Conservation (phyloP, 2,888 invertebrate species). For the Drosophila yooni region DNA sequence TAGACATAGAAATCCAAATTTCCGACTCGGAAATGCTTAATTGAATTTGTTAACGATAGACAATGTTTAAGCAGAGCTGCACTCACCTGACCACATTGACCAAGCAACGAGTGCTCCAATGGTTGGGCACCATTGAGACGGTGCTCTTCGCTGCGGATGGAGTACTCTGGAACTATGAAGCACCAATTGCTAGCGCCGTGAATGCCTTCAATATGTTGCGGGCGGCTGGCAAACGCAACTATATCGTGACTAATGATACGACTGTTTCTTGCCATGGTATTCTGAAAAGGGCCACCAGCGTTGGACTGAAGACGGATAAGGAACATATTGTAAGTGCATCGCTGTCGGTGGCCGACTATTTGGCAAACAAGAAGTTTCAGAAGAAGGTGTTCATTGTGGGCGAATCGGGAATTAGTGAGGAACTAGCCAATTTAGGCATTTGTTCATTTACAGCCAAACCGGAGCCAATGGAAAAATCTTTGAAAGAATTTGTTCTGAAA, state of each 20-base stretch:
- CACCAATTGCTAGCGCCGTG: conserved; percentile 37
- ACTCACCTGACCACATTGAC: conserved; percentile 51
- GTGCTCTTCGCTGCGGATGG: conserved; percentile 66
- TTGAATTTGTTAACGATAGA: not conserved
- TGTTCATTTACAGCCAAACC: not conserved
- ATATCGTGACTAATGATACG: conserved; percentile 56
- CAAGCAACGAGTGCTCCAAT: conserved; percentile 51
- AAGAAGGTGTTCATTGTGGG: conserved; percentile 59
- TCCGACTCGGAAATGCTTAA: not conserved
- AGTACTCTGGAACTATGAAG: conserved; percentile 58
- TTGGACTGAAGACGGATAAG: conserved; percentile 35
- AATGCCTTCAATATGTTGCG: conserved; percentile 53
- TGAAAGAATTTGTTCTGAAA: conserved; percentile 25
- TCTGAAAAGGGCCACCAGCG: conserved; percentile 32
- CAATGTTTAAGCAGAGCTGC: conserved; percentile 55
- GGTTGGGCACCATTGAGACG: conserved; percentile 54
- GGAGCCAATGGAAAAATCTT: not conserved
- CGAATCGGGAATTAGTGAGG: conserved; percentile 37
- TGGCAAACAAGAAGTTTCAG: conserved; percentile 49
- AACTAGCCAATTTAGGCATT: conserved; percentile 41
- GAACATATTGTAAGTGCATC: conserved; percentile 35
- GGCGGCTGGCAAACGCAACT: conserved; percentile 30
- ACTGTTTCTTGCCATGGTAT: not conserved
- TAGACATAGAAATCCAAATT: conserved; percentile 4
- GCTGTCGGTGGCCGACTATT: conserved; percentile 40